A percentile compares a stretch with the other conserved stretches of the same genome.
Evolutionary conservation across 2,888 invertebrate genomes (phyloP).

Genomic region (Drosophila yooni): DNA sequence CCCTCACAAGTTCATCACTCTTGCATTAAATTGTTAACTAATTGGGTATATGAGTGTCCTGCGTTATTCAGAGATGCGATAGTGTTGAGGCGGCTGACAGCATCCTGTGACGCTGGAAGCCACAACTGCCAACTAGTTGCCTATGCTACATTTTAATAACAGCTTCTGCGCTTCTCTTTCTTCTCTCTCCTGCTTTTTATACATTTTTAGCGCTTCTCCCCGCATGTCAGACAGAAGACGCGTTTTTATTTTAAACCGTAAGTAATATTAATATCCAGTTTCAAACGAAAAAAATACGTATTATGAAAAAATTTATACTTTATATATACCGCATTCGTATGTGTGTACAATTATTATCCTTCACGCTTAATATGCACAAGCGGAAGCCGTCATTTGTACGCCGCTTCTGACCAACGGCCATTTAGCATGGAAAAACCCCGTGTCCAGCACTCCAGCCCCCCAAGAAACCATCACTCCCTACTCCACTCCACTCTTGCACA

Average conservation of each 20-base stretch:
- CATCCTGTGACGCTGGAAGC: slow-evolving; percentile 35
- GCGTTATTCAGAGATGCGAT: slow-evolving; percentile 27
- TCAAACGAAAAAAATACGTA: slow-evolving; percentile 44
- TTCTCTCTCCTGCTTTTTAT: neutral
- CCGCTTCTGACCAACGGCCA: slow-evolving; percentile 74
- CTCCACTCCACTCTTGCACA: neutral
- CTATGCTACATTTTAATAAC: slow-evolving; percentile 39
- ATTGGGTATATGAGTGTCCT: neutral
- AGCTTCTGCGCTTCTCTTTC: neutral
- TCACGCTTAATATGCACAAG: slow-evolving; percentile 80
- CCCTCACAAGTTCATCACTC: neutral
- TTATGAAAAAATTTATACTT: slow-evolving; percentile 55
- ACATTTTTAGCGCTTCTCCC: neutral
- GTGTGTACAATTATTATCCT: slow-evolving; percentile 78
- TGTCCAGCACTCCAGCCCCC: neutral
- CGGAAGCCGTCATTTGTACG: slow-evolving; percentile 81
- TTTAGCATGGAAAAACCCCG: slow-evolving; percentile 60
- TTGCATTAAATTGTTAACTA: neutral
- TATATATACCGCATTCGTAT: slow-evolving; percentile 41
- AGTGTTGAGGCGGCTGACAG: slow-evolving; percentile 46
- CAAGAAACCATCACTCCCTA: neutral
- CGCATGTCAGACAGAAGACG: slow-evolving; percentile 64
- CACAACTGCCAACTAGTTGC: slow-evolving; percentile 42
- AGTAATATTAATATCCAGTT: slow-evolving; percentile 81
- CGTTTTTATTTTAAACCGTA: slow-evolving; percentile 76